Evolutionary conservation across 2,888 invertebrate genomes (phyloP), one percentile per base, ranked within the genome.

Genomic region (Lamproptera curius): DNA sequence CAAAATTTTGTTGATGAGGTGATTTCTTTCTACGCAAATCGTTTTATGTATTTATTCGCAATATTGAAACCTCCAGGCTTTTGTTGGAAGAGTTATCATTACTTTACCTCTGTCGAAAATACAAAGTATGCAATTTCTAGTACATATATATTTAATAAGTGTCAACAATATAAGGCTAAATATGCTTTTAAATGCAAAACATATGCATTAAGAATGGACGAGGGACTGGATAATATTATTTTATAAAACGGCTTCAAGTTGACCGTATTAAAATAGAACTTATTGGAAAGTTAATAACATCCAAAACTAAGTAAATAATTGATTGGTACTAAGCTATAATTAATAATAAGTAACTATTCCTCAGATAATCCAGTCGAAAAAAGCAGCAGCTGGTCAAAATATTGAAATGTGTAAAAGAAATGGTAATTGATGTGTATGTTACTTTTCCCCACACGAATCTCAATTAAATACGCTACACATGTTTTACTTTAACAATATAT

Each of bases 1-100:
- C 37, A 34, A 20, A 26, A 45, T 14, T 41, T 45, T 20, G 35
- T 50, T 6, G 50, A 50, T n/a, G 26, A 45, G 41, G 50, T 50
- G 37, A 50, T n/a, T n/a, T n/a, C n/a, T n/a, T n/a, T n/a, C n/a
- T n/a, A n/a, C n/a, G n/a, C n/a, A n/a, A n/a, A n/a, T n/a, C n/a
- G n/a, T n/a, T n/a, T n/a, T n/a, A n/a, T n/a, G n/a, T n/a, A n/a
- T n/a, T n/a, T n/a, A n/a, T n/a, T n/a, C n/a, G n/a, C n/a, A n/a
- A n/a, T n/a, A n/a, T n/a, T n/a, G n/a, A n/a, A n/a, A n/a, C n/a
- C n/a, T n/a, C n/a, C n/a, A n/a, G n/a, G n/a, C n/a, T n/a, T n/a
- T n/a, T n/a, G n/a, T n/a, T n/a, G n/a, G n/a, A n/a, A n/a, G n/a
- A n/a, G n/a, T n/a, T n/a, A n/a, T n/a, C n/a, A n/a, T n/a, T n/a